A percentile compares a stretch with the other conserved stretches of the same genome.
These are phyloP conservation scores for Drosophila prosaltans DNA, from an alignment of 1,140 invertebrate genomes.

Conservation along the genomic window DNA sequence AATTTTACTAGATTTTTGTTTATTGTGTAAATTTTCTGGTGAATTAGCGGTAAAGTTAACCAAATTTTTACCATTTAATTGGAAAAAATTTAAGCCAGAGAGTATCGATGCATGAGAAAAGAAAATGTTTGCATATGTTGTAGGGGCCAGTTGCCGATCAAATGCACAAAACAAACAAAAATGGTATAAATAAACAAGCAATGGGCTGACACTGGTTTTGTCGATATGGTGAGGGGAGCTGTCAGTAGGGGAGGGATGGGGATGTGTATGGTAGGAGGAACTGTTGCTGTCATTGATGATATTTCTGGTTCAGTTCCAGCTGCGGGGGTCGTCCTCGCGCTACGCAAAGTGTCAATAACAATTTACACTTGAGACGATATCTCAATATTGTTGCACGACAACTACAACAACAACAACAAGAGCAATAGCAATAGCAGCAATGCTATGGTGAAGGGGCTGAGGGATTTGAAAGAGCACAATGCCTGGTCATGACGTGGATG, in stretches of 20 bases:
- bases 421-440: too few relatives aligned
- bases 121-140: neutral
- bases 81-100: neutral
- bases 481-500: constrained; percentile 36
- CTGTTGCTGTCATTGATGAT: constrained; percentile 59
- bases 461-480: constrained; percentile 29
- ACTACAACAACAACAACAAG: constrained; percentile 39
- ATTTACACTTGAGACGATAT: constrained; percentile 80
- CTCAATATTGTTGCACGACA: constrained; percentile 75
- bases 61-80: neutral
- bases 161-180: constrained; percentile 67
- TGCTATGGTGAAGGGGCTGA: neutral
- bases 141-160: constrained; percentile 37
- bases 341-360: constrained; percentile 78
- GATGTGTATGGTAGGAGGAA: constrained; percentile 12
- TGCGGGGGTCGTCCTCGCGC: constrained; percentile 33
- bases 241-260: neutral
- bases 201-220: neutral
- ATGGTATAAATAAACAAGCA: constrained; percentile 46
- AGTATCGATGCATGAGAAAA: neutral
- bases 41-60: too few relatives aligned
- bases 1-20: too few relatives aligned
- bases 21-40: too few relatives aligned
- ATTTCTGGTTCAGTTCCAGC: constrained; percentile 39
- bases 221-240: neutral